These are phyloP conservation scores for Rhynchonycteris naso DNA, from an alignment of 2,797 vertebrate species.

Conservation along the genomic window DNA sequence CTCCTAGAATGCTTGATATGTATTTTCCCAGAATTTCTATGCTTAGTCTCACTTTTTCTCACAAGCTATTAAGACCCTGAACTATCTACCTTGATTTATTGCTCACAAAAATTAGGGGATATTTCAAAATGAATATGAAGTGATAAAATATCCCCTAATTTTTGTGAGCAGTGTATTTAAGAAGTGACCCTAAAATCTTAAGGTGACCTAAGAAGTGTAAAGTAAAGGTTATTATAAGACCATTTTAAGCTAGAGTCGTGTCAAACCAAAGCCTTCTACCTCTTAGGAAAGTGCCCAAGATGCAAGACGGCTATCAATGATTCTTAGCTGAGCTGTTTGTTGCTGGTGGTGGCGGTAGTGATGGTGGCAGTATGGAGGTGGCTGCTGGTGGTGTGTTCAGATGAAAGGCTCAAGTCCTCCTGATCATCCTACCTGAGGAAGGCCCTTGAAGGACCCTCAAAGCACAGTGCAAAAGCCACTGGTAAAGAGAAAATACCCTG, in stretches of 20 bases:
- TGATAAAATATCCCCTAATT: too few relatives aligned
- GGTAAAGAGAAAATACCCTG: not conserved
- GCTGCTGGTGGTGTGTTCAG: too few relatives aligned
- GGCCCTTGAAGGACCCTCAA: not conserved
- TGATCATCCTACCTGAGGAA: not conserved
- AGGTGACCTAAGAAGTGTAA: not conserved
- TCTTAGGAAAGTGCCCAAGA: constrained; percentile 9
- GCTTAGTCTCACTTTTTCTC: not conserved
- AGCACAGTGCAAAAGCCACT: not conserved
- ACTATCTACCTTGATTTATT: not conserved
- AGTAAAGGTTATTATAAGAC: not conserved
- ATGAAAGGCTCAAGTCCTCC: not conserved
- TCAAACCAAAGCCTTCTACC: not conserved
- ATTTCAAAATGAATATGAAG: too few relatives aligned
- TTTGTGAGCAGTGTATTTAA: not conserved
- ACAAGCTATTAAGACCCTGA: not conserved
- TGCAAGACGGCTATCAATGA: not conserved
- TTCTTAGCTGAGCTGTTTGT: not conserved
- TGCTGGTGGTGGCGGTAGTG: not conserved
- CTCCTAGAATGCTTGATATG: not conserved
- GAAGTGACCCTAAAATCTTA: not conserved
- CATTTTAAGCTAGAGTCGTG: not conserved
- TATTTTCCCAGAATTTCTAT: constrained; percentile 34
- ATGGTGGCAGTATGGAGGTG: too few relatives aligned
- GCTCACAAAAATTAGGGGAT: too few relatives aligned